Conservation (phyloP, 2,113 vertebrate genomes). For the Engystomops pustulosus region DNA sequence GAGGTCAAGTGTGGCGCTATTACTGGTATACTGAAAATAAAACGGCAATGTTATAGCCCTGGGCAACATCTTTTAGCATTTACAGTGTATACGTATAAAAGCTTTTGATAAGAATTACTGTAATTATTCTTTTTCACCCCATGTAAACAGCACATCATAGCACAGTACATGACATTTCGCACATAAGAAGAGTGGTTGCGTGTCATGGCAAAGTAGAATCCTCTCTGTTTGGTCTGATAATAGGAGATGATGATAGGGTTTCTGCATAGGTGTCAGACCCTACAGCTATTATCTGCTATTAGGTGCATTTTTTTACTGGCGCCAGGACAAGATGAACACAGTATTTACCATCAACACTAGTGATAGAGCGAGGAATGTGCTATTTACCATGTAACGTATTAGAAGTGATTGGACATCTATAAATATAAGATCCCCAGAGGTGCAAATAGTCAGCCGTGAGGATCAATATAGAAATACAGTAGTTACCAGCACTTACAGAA, state of each 20-base stretch:
- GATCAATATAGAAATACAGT: no score
- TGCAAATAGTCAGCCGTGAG: no score
- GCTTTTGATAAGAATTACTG: no score
- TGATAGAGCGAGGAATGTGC: background rate
- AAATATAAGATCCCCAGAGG: no score
- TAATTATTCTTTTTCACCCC: background rate
- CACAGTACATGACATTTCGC: background rate
- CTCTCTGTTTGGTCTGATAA: background rate
- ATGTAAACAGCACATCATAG: background rate
- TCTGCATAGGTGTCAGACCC: background rate
- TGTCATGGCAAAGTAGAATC: background rate
- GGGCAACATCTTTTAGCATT: no score
- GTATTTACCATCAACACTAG: background rate
- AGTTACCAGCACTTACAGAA: no score
- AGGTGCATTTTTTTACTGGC: conserved; percentile 22
- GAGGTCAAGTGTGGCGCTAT: no score
- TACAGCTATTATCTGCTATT: conserved; percentile 1
- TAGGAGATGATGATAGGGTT: conserved; percentile 10
- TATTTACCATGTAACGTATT: no score
- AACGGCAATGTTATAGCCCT: no score
- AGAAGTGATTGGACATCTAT: no score
- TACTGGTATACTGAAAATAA: no score
- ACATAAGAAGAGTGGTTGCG: background rate
- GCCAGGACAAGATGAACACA: background rate
- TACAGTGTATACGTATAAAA: no score